Conservation (phyloP, 2,797 vertebrate genomes). For the Geotrypetes seraphini region DNA sequence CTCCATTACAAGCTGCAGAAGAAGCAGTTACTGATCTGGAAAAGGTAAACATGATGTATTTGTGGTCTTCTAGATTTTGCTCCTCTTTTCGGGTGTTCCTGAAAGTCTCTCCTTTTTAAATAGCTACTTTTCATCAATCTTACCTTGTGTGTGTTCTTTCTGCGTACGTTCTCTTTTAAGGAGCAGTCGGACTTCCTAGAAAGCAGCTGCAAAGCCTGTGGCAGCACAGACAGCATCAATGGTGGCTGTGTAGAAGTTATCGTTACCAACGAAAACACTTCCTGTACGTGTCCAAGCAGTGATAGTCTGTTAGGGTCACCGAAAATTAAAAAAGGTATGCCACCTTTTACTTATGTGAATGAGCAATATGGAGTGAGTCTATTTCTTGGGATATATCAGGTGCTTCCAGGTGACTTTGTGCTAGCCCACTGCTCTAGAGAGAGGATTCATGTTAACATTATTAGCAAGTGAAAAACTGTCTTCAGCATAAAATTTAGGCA, state of each 20-base stretch:
- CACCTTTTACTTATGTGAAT: no score
- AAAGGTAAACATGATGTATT: no score
- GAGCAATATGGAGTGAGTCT: no score
- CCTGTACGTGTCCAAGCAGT: conserved; percentile 72
- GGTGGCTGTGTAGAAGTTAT: conserved; percentile 66
- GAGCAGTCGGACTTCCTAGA: conserved; percentile 65
- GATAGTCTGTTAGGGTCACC: conserved; percentile 66
- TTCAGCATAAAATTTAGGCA: no score
- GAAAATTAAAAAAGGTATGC: conserved; percentile 77
- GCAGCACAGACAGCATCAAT: conserved; percentile 44
- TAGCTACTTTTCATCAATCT: no score
- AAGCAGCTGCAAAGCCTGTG: conserved; percentile 73
- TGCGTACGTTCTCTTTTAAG: conserved; percentile 42
- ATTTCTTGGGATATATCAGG: no score
- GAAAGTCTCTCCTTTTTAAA: no score
- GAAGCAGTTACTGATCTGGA: conserved; percentile 66
- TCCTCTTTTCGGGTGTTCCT: no score
- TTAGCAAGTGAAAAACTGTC: no score
- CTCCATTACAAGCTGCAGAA: conserved; percentile 60
- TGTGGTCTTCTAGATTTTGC: background rate
- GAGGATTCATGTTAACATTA: no score
- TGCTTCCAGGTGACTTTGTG: no score
- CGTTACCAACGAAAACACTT: conserved; percentile 56
- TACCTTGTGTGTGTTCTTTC: background rate
- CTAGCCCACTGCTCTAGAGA: no score